phyloP scores from a whole-genome alignment of 2,888 invertebrate genomes.

The Phlogophora meticulosa region DNA sequence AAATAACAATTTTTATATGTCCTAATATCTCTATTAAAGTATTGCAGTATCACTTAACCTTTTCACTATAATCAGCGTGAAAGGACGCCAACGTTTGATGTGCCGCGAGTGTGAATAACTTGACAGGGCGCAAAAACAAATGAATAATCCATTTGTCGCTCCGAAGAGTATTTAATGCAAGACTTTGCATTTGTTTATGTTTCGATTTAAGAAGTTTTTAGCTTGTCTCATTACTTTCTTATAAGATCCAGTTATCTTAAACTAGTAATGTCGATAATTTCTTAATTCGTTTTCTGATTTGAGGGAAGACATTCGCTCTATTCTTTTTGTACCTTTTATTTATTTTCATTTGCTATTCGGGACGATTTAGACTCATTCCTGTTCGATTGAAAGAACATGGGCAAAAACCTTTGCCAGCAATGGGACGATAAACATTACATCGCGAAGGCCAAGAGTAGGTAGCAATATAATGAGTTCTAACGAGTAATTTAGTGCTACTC shows the following conservation, averaged over 20 bases:
- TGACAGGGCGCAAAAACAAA: slow-evolving; percentile 25
- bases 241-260: not conserved
- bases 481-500: no score
- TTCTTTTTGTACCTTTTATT: no score
- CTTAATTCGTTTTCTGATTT: no score
- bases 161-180: not conserved
- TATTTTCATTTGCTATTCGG: no score
- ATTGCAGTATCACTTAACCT: slow-evolving; percentile 52
- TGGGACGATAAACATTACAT: no score
- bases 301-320: no score
- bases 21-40: slow-evolving; percentile 37
- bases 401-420: no score
- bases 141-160: slow-evolving; percentile 4
- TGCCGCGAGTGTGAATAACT: slow-evolving; percentile 17
- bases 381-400: no score
- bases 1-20: slow-evolving; percentile 11
- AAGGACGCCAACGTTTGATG: slow-evolving; percentile 43
- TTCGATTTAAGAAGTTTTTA: not conserved
- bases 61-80: slow-evolving; percentile 45
- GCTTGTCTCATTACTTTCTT: accelerated
- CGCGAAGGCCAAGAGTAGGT: no score
- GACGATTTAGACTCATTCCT: no score
- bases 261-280: no score
- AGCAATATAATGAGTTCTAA: no score
- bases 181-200: not conserved